These are phyloP conservation scores for Caerostris darwini DNA, from an alignment of 1,140 invertebrate genomes.

Conservation along the genomic window DNA sequence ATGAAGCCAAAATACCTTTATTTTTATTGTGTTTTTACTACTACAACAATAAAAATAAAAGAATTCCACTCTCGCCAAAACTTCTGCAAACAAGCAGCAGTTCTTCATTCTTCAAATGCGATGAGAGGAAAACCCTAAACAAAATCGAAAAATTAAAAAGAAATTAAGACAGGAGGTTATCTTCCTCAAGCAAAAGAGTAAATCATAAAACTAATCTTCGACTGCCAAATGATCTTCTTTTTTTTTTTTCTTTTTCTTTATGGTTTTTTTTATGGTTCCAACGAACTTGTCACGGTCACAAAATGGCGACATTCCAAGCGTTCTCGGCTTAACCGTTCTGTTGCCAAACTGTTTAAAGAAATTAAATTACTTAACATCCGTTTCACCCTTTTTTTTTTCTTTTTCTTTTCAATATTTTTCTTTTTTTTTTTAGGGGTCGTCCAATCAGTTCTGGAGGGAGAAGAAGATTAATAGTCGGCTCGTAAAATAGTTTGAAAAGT, in stretches of 20 bases:
- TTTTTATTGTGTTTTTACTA: neutral
- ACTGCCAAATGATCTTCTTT: neutral
- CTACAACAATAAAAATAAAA: neutral
- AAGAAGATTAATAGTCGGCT: slow-evolving; percentile 31
- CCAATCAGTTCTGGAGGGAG: neutral
- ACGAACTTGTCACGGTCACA: slow-evolving; percentile 3
- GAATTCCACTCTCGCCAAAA: neutral
- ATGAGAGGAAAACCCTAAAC: neutral
- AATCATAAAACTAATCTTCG: slow-evolving; percentile 46
- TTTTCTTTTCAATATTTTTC: neutral
- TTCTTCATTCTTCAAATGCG: slow-evolving; percentile 7
- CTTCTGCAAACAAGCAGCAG: neutral
- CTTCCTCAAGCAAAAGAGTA: neutral
- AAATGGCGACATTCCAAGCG: slow-evolving; percentile 28
- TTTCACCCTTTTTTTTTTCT: neutral
- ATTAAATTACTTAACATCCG: slow-evolving; percentile 53
- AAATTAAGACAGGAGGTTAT: slow-evolving; percentile 41
- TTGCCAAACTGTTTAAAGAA: slow-evolving; percentile 49
- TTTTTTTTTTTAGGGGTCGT: neutral
- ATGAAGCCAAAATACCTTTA: neutral
- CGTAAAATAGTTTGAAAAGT: slow-evolving; percentile 10
- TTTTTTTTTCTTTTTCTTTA: neutral
- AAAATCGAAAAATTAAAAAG: slow-evolving; percentile 33
- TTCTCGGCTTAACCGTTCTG: neutral
- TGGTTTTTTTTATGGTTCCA: slow-evolving; percentile 24